A percentile compares a stretch with the other conserved stretches of the same genome.
These are phyloP conservation scores for Macquaria ambigua DNA, from an alignment of 2,113 vertebrate genomes.

Conservation along the genomic window DNA sequence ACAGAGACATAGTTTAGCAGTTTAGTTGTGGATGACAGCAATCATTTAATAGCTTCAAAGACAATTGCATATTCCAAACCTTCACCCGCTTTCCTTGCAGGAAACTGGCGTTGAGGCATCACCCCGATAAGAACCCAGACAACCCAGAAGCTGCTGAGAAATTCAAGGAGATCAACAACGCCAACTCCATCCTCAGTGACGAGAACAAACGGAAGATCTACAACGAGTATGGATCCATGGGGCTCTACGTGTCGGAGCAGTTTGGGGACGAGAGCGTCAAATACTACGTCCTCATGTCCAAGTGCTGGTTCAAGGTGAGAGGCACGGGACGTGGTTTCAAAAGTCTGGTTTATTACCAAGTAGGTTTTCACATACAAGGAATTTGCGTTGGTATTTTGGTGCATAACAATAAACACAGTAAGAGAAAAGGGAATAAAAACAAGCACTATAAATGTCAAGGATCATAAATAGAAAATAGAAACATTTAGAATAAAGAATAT, in stretches of 20 bases:
- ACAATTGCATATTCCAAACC: not conserved
- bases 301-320: constrained; percentile 95
- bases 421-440: too few species aligned
- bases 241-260: constrained; percentile 91
- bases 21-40: not conserved
- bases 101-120: constrained; percentile 90
- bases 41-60: not conserved
- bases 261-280: constrained; percentile 91
- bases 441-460: too few species aligned
- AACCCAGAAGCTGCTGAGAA: constrained; percentile 82
- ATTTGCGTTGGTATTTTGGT: too few species aligned
- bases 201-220: constrained; percentile 89
- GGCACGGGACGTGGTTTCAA: rapidly evolving
- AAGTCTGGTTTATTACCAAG: too few species aligned
- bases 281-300: constrained; percentile 90
- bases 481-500: too few species aligned
- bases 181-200: constrained; percentile 90
- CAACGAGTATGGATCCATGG: constrained; percentile 91
- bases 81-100: constrained; percentile 68
- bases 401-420: too few species aligned
- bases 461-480: too few species aligned
- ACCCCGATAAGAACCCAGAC: constrained; percentile 93
- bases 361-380: too few species aligned
- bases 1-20: too few species aligned
- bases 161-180: constrained; percentile 94